Evolutionary conservation across 2,113 vertebrate genomes (phyloP).

Genomic region (Elachura formosa): DNA sequence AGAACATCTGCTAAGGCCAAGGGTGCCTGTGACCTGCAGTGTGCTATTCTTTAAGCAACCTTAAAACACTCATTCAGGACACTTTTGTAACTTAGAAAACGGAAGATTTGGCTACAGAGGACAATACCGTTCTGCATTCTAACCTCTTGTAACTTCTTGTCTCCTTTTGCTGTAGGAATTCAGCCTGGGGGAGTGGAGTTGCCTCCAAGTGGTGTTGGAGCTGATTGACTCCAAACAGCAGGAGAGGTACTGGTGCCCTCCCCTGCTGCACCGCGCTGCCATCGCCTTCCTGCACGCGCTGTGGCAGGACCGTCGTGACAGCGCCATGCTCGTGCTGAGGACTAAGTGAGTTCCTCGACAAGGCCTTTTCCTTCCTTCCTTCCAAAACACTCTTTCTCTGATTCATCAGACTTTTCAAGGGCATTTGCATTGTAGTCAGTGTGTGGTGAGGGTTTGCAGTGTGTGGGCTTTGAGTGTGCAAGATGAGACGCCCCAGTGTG

Average conservation of each 20-base stretch:
- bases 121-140: not conserved
- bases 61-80: not conserved
- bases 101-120: not conserved
- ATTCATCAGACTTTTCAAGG: not conserved
- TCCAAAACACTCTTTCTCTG: not conserved
- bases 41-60: not conserved
- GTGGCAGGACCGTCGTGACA: conserved; percentile 96
- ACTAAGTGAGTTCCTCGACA: conserved; percentile 78
- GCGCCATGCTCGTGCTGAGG: conserved; percentile 91
- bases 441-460: not conserved
- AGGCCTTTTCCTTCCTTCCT: not conserved
- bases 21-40: not conserved
- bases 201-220: conserved; percentile 89
- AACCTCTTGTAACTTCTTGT: not conserved
- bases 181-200: conserved; percentile 91
- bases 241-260: conserved; percentile 91
- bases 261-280: conserved; percentile 87
- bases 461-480: not conserved
- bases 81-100: not conserved
- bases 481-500: not conserved
- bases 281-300: conserved; percentile 93
- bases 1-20: not conserved
- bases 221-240: conserved; percentile 88
- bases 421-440: not conserved
- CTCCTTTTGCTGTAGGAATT: conserved; percentile 80